phyloP scores from a whole-genome alignment of 2,113 vertebrate genomes.

The Meleagris gallopavo region DNA sequence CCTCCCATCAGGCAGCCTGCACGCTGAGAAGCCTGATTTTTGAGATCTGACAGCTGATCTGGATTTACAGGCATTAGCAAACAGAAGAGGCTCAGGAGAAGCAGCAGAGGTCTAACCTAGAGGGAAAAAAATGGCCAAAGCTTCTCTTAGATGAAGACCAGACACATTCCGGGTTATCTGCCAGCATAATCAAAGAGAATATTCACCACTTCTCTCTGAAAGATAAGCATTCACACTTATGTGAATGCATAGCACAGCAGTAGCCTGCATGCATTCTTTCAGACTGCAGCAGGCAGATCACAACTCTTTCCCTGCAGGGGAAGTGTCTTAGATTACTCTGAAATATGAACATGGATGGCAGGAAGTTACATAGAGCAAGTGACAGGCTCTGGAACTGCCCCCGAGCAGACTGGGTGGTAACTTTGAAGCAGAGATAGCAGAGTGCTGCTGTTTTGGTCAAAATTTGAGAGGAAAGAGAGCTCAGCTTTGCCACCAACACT shows the following conservation, averaged over 20 bases:
- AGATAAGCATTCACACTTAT: background rate
- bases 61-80: background rate
- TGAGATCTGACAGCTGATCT: background rate
- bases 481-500: background rate
- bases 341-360: background rate
- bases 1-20: background rate
- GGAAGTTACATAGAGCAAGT: fast-evolving
- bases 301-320: background rate
- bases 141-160: background rate
- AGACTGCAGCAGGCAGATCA: background rate
- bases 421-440: background rate
- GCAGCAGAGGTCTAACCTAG: background rate
- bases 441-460: background rate
- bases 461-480: background rate
- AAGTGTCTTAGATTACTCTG: background rate
- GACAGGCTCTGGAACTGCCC: background rate
- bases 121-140: background rate
- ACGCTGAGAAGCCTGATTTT: background rate
- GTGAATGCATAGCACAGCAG: background rate
- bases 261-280: fast-evolving
- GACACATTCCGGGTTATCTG: background rate
- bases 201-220: background rate
- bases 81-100: background rate
- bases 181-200: background rate
- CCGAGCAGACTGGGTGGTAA: background rate